Evolutionary conservation across 2,888 invertebrate species (phyloP), one percentile per base, ranked within the genome.

Genomic region (Oligia latruncula): DNA sequence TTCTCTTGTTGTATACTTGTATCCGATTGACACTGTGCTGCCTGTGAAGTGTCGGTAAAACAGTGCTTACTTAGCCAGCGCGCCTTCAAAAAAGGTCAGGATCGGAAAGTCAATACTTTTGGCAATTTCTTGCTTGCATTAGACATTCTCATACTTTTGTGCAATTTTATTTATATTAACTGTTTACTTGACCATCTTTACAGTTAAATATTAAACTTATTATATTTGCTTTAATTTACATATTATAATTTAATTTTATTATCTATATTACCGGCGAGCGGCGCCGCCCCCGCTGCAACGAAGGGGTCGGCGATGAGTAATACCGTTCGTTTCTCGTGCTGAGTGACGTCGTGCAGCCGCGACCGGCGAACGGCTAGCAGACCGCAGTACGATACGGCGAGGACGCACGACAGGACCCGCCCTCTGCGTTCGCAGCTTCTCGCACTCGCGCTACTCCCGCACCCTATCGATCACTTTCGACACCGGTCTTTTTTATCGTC

Each of bases 331-430:
- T 95, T 93, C 90, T 94, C 93, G 93, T 95, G 94, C 91, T 93
- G 95, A 94, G 96, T 96, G 95, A 95, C 95, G 95, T 95, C 93
- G 95, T 92, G 94, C 94, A 94, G 93, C 85, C 89, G 83, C 90
- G 92, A 90, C 88, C 88, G 90, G 90, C 91, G 91, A 89, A 89
- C 89, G 90, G 90, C 91, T 91, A 92, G 90, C 90, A 88, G 89
- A 90, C 93, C 92, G 94, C 96, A 96, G 96, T 96, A 92, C 91
- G 92, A 92, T 90, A 92, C 93, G 92, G 93, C 93, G 93, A 93
- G 93, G 95, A 95, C 94, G 91, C 94, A 92, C 94, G 95, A 91
- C 92, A 92, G 93, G 93, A 95, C 94, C 92, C 93, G 91, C 93
- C 93, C 92, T 91, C 90, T 90, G 88, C 89, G 90, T 85, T 88